A percentile compares a stretch with the other conserved stretches of the same genome.
Evolutionary conservation across 2,888 invertebrate genomes (phyloP).

Genomic region (Drosophila maculinotata): DNA sequence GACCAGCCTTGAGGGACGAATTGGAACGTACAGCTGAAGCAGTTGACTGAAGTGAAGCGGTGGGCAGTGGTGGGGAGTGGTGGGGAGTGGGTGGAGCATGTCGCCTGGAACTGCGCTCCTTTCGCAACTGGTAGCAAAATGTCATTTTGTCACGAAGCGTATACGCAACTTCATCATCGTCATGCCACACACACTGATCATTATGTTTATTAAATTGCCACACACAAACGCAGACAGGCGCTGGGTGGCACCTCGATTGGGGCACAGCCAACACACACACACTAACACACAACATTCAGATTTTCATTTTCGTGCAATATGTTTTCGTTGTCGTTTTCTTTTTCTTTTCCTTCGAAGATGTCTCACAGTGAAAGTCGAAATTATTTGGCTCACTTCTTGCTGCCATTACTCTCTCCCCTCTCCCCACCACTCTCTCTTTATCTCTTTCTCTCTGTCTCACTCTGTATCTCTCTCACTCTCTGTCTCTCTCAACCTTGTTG

Average conservation of each 20-base stretch:
- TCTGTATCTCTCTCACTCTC: too few species aligned
- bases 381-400: constrained; percentile 39
- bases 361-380: constrained; percentile 42
- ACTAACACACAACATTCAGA: constrained; percentile 36
- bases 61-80: background rate
- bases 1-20: constrained; percentile 8
- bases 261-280: constrained; percentile 14
- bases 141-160: constrained; percentile 78
- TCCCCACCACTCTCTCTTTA: background rate
- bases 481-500: background rate
- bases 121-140: constrained; percentile 60
- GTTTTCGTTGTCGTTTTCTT: constrained; percentile 40
- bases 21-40: background rate
- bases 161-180: constrained; percentile 58
- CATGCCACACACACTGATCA: constrained; percentile 42
- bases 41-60: background rate
- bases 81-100: constrained; percentile 1
- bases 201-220: constrained; percentile 73
- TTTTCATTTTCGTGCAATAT: constrained; percentile 60
- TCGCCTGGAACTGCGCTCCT: constrained; percentile 24
- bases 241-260: too few species aligned
- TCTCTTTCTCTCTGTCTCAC: background rate
- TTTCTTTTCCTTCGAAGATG: constrained; percentile 14
- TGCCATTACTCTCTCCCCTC: constrained; percentile 3
- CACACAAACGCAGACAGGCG: constrained; percentile 32